Evolutionary conservation across 2,888 invertebrate species (phyloP), one percentile per base, ranked within the genome.

Genomic region (Patella caerulea): DNA sequence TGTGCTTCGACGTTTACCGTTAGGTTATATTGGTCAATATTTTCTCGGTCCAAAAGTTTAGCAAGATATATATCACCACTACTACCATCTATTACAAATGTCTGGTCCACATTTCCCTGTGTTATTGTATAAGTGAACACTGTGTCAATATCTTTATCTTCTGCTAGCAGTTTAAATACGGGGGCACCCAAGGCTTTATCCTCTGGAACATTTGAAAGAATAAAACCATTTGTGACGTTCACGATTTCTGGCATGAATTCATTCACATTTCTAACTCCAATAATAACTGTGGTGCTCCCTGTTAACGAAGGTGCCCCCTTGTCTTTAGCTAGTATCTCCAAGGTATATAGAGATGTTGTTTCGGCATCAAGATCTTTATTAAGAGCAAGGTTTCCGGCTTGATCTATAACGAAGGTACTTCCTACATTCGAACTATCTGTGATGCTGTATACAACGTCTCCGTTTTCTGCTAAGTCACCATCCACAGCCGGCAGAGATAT

Each of bases 41-140:
- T 93, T 93, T 98, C 98, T 0, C 96, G 96, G 90, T 98, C 98
- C 52, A 98, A 93, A 54, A 93, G 92, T 71, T 95, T 95, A 15
- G 95, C 95, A 0, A 97, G 96, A 90, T 96, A 96, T 2, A 98
- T 92, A 93, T 97, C 96, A 1, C 98, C 98, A 0, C 96, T 78
- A 11, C 76, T 45, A n/a, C 69, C 52, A 19, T 69, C 74, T 12
- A 74, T n/a, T 12, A 45, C 65, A 15, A 74, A 74, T 17, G 19
- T 65, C 15, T 52, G 52, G 2, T 19, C 69, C 15, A 11, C 15
- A 52, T 74, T 74, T 53, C 74, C 74, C 34, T 59, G 52, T 17
- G 14, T 53, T 45, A 74, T 74, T 5, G 45, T 19, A 69, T 45
- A 74, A 11, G 19, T 17, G 65, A 74, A 3, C 65, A 24, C 11